Percentiles rank a stretch among this genome's conserved stretches.
Evolutionary conservation across 2,113 vertebrate species (phyloP).

Genomic region (Meles meles): DNA sequence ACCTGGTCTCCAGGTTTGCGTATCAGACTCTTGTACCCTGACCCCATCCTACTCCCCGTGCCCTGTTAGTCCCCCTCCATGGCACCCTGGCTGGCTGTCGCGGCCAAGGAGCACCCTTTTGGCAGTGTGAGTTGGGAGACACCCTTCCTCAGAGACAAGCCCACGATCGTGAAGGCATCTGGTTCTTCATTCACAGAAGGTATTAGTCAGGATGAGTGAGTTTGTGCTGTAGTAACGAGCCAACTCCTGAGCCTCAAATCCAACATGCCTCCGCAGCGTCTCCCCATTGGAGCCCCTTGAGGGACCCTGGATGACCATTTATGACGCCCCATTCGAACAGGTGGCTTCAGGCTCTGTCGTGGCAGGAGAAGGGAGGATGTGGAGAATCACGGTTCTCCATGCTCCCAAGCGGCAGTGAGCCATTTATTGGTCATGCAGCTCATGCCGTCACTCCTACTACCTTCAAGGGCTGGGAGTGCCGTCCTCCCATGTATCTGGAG

Average conservation of each 20-base stretch:
- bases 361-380: background rate
- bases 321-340: background rate
- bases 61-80: background rate
- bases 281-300: background rate
- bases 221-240: background rate
- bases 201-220: background rate
- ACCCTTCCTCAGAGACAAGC: background rate
- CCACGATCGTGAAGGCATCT: rapidly evolving
- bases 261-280: background rate
- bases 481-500: background rate
- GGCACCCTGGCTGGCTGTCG: background rate
- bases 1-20: background rate
- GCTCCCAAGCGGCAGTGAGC: background rate
- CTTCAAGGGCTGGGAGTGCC: background rate
- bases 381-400: background rate
- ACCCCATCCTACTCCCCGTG: background rate
- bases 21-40: background rate
- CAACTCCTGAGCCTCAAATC: background rate
- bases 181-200: background rate
- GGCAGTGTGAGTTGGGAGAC: background rate
- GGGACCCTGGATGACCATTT: background rate
- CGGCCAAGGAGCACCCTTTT: background rate
- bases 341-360: background rate
- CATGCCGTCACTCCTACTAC: background rate
- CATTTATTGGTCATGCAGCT: background rate